Percentiles rank a stretch among this genome's conserved stretches.
These are phyloP conservation scores for Leucoraja erinaceus DNA, from an alignment of 2,113 vertebrate species.

Conservation along the genomic window DNA sequence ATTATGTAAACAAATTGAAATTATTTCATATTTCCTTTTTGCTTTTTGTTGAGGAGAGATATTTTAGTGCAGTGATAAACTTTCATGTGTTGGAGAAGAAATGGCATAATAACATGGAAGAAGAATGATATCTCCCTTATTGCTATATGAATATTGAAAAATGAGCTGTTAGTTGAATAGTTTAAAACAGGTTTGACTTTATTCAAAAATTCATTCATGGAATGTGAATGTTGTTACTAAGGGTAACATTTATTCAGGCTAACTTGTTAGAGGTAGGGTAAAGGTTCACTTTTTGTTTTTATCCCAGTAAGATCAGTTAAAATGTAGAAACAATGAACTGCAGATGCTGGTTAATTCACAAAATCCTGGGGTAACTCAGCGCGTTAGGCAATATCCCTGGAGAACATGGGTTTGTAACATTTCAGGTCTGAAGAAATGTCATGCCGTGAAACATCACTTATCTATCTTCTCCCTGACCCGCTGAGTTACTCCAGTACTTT, in stretches of 20 bases:
- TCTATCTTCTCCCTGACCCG: too few relatives aligned
- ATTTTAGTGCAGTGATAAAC: not conserved
- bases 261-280: not conserved
- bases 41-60: not conserved
- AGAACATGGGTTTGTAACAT: too few relatives aligned
- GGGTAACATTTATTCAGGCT: not conserved
- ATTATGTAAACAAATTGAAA: not conserved
- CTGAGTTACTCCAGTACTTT: too few relatives aligned
- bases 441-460: too few relatives aligned
- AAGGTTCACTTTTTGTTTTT: not conserved
- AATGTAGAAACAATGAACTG: not conserved
- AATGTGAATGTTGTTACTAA: too few relatives aligned
- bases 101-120: not conserved
- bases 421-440: too few relatives aligned
- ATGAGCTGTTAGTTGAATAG: not conserved
- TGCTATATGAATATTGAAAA: not conserved
- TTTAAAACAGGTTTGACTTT: not conserved
- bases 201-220: too few relatives aligned
- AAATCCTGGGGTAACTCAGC: too few relatives aligned
- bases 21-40: not conserved
- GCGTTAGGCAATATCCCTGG: too few relatives aligned
- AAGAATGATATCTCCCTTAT: not conserved
- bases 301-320: not conserved
- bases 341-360: too few relatives aligned
- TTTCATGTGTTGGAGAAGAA: not conserved